These are phyloP conservation scores for Chromobotia macracanthus DNA, from an alignment of 2,797 vertebrate species.

Conservation along the genomic window DNA sequence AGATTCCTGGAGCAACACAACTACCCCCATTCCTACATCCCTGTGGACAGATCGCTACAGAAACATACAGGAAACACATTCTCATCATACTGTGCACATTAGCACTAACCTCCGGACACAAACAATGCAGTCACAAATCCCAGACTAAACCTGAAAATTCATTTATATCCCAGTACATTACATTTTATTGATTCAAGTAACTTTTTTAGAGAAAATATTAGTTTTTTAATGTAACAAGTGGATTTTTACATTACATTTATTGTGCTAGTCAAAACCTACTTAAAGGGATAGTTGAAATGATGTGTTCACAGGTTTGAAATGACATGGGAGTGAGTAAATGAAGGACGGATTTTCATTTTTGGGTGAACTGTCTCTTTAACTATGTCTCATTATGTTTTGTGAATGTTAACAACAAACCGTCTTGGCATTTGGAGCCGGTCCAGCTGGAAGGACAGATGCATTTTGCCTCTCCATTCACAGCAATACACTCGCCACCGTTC, in stretches of 20 bases:
- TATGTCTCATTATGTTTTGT: not conserved
- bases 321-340: too few relatives aligned
- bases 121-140: not conserved
- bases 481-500: constrained; percentile 84
- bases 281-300: too few relatives aligned
- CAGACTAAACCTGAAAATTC: too few relatives aligned
- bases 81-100: constrained; percentile 4
- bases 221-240: too few relatives aligned
- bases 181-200: too few relatives aligned
- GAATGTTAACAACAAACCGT: constrained; percentile 73
- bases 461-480: constrained; percentile 80
- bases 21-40: constrained; percentile 84
- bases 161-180: too few relatives aligned
- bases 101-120: not conserved
- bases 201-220: too few relatives aligned
- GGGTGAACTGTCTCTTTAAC: too few relatives aligned
- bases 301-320: too few relatives aligned
- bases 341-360: too few relatives aligned
- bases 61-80: constrained; percentile 55
- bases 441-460: constrained; percentile 86
- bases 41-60: constrained; percentile 84
- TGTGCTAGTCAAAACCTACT: too few relatives aligned
- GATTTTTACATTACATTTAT: too few relatives aligned
- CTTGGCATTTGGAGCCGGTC: constrained; percentile 85
- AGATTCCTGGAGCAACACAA: constrained; percentile 87